Conservation (phyloP, 2,888 invertebrate genomes). For the Lobophora halterata region DNA sequence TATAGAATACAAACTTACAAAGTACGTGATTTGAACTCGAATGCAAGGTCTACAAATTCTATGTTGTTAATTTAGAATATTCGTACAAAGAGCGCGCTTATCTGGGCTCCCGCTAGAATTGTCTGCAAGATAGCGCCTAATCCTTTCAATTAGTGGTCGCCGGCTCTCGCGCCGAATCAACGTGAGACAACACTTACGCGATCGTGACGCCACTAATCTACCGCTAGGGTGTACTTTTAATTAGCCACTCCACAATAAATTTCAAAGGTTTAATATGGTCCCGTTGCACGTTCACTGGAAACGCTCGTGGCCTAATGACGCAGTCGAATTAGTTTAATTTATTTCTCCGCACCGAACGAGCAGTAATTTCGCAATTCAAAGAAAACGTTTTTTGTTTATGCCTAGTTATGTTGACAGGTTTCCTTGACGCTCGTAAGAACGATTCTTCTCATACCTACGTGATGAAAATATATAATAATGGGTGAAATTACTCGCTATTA, state of each 20-base stretch:
- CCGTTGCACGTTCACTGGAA: slow-evolving; percentile 49
- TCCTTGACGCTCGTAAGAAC: background rate
- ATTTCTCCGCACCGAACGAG: slow-evolving; percentile 51
- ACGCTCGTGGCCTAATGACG: slow-evolving; percentile 54
- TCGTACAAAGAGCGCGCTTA: slow-evolving; percentile 27
- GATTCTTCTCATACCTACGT: slow-evolving; percentile 12
- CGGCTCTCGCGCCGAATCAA: slow-evolving; percentile 57
- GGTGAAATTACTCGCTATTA: slow-evolving; percentile 29
- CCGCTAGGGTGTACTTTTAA: slow-evolving; percentile 69
- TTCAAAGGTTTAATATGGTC: slow-evolving; percentile 72
- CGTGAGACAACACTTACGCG: slow-evolving; percentile 48
- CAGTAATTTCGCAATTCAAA: slow-evolving; percentile 23
- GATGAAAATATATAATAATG: slow-evolving; percentile 23
- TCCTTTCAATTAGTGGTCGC: slow-evolving; percentile 64
- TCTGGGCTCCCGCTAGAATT: slow-evolving; percentile 56
- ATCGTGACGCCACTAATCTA: slow-evolving; percentile 64
- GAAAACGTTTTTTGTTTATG: slow-evolving; percentile 16
- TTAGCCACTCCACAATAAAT: slow-evolving; percentile 74
- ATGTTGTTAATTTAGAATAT: slow-evolving; percentile 9
- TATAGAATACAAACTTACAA: slow-evolving; percentile 5
- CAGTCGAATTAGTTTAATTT: slow-evolving; percentile 67
- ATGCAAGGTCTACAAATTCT: background rate
- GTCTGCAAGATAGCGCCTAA: slow-evolving; percentile 60
- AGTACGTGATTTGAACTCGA: slow-evolving; percentile 4
- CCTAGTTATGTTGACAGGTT: background rate